Base-by-base conservation (phyloP, 53 echinoderm and acorn worm genomes). In the Zoroaster sp. region DNA sequence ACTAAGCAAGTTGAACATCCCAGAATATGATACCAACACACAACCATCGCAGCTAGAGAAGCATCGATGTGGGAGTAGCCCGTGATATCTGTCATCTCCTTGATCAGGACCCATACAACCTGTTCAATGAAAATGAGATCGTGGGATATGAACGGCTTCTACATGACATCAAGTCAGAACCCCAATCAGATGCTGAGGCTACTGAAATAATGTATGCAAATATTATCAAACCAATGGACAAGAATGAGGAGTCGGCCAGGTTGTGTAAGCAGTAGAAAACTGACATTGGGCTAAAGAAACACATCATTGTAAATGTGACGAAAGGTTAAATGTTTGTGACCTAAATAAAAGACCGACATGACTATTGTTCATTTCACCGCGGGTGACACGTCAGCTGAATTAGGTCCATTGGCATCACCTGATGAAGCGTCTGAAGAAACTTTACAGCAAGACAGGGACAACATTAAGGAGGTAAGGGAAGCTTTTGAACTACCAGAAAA, bases 81-180 rank as follows among this genome's bases (percentile, higher is more conserved):
- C 68, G 75, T 30, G 89, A 94, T 67, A 73, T 94, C 32, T 51
- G 46, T 4, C 91, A 94, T 42, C 88, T 95, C 12, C 78, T 97
- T 0, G 80, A 94, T 41, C 88, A 93, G 25, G 93, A 97, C 53
- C 82, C 86, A 25, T 88, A 73, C 87, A 89, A 92, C 78, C 74
- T 78, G 5, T 97, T 93, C 65, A n/a, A 59, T 18, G 33, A 71
- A 31, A 89, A 35, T 0, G 98, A 97, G 23, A 88, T 69, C 39
- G 92, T 97, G 31, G 98, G 77, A 5, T 94, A 92, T 59, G 65
- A 43, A 35, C 17, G 2, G 11, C 3, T 2, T 3, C 63, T 4
- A 25, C 21, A 9, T 59, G 63, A 59, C 28, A 4, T 10, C 6
- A 20, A 17, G 49, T 40, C 11, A 59, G 28, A 11, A n/a, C n/a